Evolutionary conservation across 2,888 invertebrate genomes (phyloP).

Genomic region (Digitonthophagus gazella): DNA sequence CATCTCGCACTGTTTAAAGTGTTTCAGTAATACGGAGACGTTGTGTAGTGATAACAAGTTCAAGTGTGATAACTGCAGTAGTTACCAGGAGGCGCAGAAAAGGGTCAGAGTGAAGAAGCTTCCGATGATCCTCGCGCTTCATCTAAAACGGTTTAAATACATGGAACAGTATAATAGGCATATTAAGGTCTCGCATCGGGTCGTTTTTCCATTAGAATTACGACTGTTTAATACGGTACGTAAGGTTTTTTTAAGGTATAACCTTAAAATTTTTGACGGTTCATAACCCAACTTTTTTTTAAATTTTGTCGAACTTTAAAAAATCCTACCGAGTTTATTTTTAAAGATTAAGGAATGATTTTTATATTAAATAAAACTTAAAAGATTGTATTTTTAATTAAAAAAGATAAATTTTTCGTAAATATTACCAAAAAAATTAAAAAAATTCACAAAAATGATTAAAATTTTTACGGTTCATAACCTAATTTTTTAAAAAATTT

Average conservation of each 20-base stretch:
- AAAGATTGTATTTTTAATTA: too few species aligned
- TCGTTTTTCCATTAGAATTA: slow-evolving; percentile 97
- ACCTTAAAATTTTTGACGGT: too few species aligned
- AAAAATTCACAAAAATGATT: too few species aligned
- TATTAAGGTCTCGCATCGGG: slow-evolving; percentile 98
- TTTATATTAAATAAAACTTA: too few species aligned
- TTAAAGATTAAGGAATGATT: too few species aligned
- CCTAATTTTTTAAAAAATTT: too few species aligned
- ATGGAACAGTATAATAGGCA: slow-evolving; percentile 98
- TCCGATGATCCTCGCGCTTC: slow-evolving; percentile 95
- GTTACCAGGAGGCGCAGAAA: slow-evolving; percentile 98
- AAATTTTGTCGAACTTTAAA: neutral
- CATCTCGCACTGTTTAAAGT: slow-evolving; percentile 95
- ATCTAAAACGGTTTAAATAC: slow-evolving; percentile 96
- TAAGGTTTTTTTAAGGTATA: slow-evolving; percentile 31
- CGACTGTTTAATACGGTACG: slow-evolving; percentile 95
- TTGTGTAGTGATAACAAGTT: slow-evolving; percentile 99
- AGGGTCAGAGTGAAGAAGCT: slow-evolving; percentile 98
- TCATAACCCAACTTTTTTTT: too few species aligned
- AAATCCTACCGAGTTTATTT: too few species aligned
- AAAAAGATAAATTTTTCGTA: too few species aligned
- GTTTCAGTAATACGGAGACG: slow-evolving; percentile 98
- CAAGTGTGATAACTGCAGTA: slow-evolving; percentile 98
- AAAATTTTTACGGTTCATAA: too few species aligned
- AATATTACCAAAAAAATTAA: too few species aligned